Evolutionary conservation across 2,888 invertebrate genomes (phyloP).

Genomic region (Dysmachus trigonus): DNA sequence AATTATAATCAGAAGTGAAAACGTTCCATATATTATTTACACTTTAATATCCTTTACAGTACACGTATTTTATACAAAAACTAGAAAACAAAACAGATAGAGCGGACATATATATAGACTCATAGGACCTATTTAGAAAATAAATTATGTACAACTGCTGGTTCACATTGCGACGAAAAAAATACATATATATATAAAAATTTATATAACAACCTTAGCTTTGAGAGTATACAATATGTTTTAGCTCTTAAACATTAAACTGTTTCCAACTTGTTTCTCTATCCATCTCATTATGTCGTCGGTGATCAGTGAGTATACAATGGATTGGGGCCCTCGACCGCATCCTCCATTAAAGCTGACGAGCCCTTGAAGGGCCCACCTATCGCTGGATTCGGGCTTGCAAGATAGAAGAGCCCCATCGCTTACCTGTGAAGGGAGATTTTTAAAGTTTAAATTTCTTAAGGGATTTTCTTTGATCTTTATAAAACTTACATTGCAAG

Average conservation of each 20-base stretch:
- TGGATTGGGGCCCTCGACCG: constrained; percentile 68
- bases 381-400: constrained; percentile 63
- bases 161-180: neutral
- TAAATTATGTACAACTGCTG: constrained; percentile 37
- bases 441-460: neutral
- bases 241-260: constrained; percentile 48
- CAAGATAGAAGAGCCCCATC: constrained; percentile 75
- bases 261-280: constrained; percentile 51
- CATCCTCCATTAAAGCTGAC: constrained; percentile 71
- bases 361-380: constrained; percentile 71
- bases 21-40: constrained; percentile 23
- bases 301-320: constrained; percentile 67
- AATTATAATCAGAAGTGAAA: neutral
- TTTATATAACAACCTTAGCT: constrained; percentile 35
- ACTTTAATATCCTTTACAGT: constrained; percentile 30
- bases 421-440: constrained; percentile 67
- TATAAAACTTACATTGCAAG: constrained; percentile 68
- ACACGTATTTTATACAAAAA: constrained; percentile 18
- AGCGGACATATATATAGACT: neutral
- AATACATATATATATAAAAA: neutral
- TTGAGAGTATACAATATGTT: constrained; percentile 8
- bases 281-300: constrained; percentile 51
- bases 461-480: neutral
- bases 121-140: constrained; percentile 25
- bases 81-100: constrained; percentile 4